Percentiles rank a stretch among this genome's conserved stretches.
Conservation (phyloP, 2,888 invertebrate genomes). For the Sabellastarte sp. region DNA sequence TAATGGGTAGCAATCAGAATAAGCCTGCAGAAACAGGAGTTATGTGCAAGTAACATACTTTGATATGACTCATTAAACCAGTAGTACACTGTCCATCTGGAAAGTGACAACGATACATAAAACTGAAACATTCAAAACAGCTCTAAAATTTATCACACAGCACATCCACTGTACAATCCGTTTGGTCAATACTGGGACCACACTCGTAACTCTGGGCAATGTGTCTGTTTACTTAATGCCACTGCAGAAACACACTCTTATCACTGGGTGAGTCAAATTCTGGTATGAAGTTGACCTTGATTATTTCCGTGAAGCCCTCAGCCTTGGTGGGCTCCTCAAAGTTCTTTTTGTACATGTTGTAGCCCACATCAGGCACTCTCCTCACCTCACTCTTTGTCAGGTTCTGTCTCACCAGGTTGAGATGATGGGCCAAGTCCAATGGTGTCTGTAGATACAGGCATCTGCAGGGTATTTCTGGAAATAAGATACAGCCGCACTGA, state of each 20-base stretch:
- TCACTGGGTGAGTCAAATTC: constrained; percentile 40
- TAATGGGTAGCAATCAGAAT: no score
- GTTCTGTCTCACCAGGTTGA: constrained; percentile 50
- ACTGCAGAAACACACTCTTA: constrained; percentile 42
- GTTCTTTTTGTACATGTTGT: constrained; percentile 51
- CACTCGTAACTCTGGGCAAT: no score
- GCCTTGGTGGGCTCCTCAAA: constrained; percentile 39
- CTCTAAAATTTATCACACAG: no score
- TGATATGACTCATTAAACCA: no score
- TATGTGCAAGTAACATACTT: no score
- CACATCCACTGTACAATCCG: no score
- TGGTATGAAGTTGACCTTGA: constrained; percentile 41
- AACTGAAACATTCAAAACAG: no score
- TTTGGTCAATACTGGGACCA: no score
- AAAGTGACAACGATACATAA: no score
- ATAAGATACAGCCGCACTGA: no score
- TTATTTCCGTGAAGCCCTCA: constrained; percentile 50
- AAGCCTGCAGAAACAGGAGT: no score
- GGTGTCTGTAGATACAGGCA: constrained; percentile 50
- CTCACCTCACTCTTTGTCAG: constrained; percentile 44
- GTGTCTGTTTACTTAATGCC: constrained; percentile 32
- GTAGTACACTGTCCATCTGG: no score
- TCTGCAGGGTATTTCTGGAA: constrained; percentile 43
- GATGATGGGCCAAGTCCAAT: constrained; percentile 45
- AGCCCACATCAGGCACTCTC: constrained; percentile 54